Base-by-base conservation (phyloP, 1,140 invertebrate genomes). In the Lycorma delicatula region DNA sequence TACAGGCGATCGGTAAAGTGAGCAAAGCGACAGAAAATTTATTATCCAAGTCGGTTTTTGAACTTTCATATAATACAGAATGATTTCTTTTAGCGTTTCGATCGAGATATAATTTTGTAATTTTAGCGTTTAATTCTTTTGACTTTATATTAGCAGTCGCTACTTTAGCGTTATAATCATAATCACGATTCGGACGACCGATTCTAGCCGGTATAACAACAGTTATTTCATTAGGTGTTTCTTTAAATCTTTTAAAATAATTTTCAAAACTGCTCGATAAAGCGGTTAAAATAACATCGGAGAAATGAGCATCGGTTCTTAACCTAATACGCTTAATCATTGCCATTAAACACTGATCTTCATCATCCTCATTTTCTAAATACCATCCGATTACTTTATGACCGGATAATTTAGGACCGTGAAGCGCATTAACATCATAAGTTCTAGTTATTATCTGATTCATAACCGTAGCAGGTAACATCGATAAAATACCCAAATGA, bases 291-390 rank as follows among this genome's bases (percentile, higher is more conserved):
- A 75, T 63, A 26, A 75, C 65, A 63, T 75, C 74, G 5, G 70
- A 67, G 64, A 75, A 74, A 27, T 67, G 68, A 7, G 67, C 59
- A 31, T 64, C 61, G 7, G 63, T 58, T 23, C 66, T 55, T 46
- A 58, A 62, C 13, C 67, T 62, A 57, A 74, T 75, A 51, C 74
- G 70, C 51, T 71, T 66, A 63, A 73, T 74, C 5, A 73, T 67
- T 61, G 69, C 69, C 13, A 51, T 26, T 25, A 72, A 63, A 31
- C 73, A 59, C 60, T 72, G 67, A 44, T 71, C 64, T 28, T 70
- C 63, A 1, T 66, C 64, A 22, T 71, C 60, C 29, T 68, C 69
- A 22, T 57, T 29, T 38, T 57, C 55, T 2, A 48, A 50, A 50
- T 57, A 48, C 74, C 74, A 75, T 52, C 67, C 70, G 25, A 69